Evolutionary conservation across 2,113 vertebrate genomes (phyloP).

Genomic region (Paedocypris sp.): DNA sequence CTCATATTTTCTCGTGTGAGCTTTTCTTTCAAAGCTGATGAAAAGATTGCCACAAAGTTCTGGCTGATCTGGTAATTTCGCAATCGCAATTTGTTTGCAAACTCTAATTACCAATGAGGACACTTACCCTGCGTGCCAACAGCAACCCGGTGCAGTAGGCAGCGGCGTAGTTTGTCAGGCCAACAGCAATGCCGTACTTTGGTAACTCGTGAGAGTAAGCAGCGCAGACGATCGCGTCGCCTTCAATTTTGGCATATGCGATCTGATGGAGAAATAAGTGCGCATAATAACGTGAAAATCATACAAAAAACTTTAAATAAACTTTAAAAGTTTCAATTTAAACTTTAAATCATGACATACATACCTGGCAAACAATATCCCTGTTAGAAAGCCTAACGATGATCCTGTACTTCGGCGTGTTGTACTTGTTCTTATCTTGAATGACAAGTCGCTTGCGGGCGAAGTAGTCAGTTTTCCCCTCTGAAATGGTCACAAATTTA

Average conservation of each 20-base stretch:
- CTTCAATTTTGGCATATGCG: constrained; percentile 95
- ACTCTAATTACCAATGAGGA: no score
- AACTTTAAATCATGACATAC: not conserved
- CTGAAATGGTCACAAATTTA: constrained; percentile 45
- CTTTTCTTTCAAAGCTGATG: no score
- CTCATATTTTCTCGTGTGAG: no score
- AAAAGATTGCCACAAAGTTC: no score
- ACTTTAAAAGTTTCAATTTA: no score
- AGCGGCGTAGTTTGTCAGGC: constrained; percentile 93
- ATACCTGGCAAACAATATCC: constrained; percentile 97
- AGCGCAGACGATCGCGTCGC: constrained; percentile 93
- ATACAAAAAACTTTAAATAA: no score
- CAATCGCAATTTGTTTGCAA: no score
- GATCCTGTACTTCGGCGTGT: constrained; percentile 96
- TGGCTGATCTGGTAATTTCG: no score
- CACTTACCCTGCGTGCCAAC: constrained; percentile 85
- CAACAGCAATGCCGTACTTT: constrained; percentile 84
- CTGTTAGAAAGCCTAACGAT: constrained; percentile 95
- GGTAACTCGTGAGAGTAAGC: constrained; percentile 94
- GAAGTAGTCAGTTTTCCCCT: constrained; percentile 97
- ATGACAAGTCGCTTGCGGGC: constrained; percentile 93
- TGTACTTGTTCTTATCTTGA: constrained; percentile 99
- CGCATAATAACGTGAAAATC: not conserved
- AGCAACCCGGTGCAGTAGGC: constrained; percentile 95
- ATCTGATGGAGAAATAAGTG: constrained; percentile 60